Percentiles rank a stretch among this genome's conserved stretches.
Evolutionary conservation across 2,113 vertebrate genomes (phyloP).

Genomic region (Ameiurus melas): DNA sequence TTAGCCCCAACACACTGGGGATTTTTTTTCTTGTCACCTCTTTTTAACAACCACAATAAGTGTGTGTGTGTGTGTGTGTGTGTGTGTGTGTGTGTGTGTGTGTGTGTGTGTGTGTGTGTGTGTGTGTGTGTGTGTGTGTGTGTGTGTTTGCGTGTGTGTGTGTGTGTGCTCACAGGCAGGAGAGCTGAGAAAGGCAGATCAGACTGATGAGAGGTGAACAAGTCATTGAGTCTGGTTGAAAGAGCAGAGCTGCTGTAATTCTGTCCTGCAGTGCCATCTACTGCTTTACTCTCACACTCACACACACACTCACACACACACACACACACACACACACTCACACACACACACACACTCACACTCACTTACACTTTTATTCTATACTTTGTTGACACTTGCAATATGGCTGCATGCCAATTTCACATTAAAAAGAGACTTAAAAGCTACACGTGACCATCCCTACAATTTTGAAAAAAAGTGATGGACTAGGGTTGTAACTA

Average conservation of each 20-base stretch:
- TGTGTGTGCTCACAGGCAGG: neutral
- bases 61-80: neutral
- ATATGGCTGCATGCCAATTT: too few relatives aligned
- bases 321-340: neutral
- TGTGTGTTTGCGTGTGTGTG: too few relatives aligned
- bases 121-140: too few relatives aligned
- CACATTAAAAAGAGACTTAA: too few relatives aligned
- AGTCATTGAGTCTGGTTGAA: neutral
- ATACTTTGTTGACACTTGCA: too few relatives aligned
- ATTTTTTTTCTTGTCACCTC: conserved; percentile 43
- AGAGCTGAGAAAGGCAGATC: neutral
- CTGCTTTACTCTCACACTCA: neutral
- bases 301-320: conserved; percentile 2
- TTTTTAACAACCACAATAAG: conserved; percentile 52
- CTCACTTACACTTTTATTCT: too few relatives aligned
- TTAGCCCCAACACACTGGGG: conserved; percentile 45
- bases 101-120: too few relatives aligned
- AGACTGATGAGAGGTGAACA: conserved; percentile 15
- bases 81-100: conserved; percentile 26
- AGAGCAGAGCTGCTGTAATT: neutral
- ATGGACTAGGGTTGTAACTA: too few relatives aligned
- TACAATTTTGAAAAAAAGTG: too few relatives aligned
- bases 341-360: neutral
- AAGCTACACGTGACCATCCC: too few relatives aligned
- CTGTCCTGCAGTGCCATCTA: conserved; percentile 56